A percentile compares a stretch with the other conserved stretches of the same genome.
phyloP scores from a whole-genome alignment of 2,113 vertebrate genomes.

The Onychorhynchus coronatus region DNA sequence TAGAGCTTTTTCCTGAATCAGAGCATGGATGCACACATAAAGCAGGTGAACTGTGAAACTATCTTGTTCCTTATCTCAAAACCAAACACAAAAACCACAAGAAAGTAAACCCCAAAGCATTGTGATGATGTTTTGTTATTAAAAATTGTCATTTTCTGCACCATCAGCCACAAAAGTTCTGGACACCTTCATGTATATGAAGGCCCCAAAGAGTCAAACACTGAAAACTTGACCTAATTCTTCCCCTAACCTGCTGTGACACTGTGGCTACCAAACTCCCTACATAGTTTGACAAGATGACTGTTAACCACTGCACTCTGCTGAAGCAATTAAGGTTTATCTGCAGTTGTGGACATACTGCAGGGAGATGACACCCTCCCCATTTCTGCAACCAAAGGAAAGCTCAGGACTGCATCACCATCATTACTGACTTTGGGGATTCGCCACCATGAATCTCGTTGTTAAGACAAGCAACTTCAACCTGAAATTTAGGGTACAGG shows the following conservation, averaged over 20 bases:
- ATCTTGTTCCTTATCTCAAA: background rate
- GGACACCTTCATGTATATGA: background rate
- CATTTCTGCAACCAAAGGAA: background rate
- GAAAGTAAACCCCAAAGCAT: rapidly evolving
- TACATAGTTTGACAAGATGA: background rate
- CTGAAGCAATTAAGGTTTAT: background rate
- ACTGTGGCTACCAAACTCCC: background rate
- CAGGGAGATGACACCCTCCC: background rate
- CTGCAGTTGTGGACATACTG: background rate
- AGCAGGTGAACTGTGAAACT: background rate
- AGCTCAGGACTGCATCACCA: background rate
- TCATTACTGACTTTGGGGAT: background rate
- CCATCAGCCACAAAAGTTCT: background rate
- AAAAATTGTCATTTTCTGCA: background rate
- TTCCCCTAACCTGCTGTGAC: background rate
- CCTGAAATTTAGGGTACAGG: background rate
- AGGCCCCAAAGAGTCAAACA: background rate
- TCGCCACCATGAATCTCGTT: background rate
- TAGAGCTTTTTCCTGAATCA: background rate
- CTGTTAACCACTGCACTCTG: background rate
- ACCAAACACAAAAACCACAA: rapidly evolving
- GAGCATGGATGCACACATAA: rapidly evolving
- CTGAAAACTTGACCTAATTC: background rate
- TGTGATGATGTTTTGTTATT: background rate
- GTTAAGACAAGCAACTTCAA: background rate